phyloP scores from a whole-genome alignment of 2,888 invertebrate species.

The Suillia variegata region DNA sequence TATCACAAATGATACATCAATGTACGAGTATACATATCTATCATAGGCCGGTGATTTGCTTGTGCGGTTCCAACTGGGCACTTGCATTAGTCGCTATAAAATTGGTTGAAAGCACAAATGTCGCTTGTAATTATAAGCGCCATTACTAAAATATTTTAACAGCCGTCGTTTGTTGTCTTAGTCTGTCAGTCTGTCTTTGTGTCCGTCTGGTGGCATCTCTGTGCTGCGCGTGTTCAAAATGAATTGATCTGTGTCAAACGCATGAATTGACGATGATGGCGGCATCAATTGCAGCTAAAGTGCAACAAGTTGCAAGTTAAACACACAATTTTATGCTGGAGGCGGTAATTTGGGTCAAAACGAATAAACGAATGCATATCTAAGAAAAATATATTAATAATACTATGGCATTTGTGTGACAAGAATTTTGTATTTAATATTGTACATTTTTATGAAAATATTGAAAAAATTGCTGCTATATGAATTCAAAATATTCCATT shows the following conservation, averaged over 20 bases:
- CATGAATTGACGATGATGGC: neutral
- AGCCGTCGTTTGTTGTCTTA: constrained; percentile 25
- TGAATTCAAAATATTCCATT: too few species aligned
- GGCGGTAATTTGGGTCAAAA: neutral
- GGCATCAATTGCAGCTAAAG: neutral
- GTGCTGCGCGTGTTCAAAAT: neutral
- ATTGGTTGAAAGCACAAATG: constrained; percentile 5
- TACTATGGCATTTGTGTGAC: too few species aligned
- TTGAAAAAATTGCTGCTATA: too few species aligned
- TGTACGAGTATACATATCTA: too few species aligned
- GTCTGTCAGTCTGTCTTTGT: too few species aligned
- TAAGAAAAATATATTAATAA: too few species aligned
- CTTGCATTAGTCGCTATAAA: neutral
- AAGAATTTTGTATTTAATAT: too few species aligned
- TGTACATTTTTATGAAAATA: too few species aligned
- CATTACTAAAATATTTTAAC: constrained; percentile 33
- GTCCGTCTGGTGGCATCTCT: too few species aligned
- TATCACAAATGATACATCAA: too few species aligned
- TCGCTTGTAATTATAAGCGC: constrained; percentile 28
- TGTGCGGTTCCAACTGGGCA: neutral
- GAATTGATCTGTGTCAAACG: neutral
- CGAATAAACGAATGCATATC: too few species aligned
- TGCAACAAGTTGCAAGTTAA: neutral
- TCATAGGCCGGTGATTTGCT: neutral
- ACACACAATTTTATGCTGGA: neutral